Evolutionary conservation across 2,888 invertebrate genomes (phyloP).

Genomic region (Cynaeus angustus): DNA sequence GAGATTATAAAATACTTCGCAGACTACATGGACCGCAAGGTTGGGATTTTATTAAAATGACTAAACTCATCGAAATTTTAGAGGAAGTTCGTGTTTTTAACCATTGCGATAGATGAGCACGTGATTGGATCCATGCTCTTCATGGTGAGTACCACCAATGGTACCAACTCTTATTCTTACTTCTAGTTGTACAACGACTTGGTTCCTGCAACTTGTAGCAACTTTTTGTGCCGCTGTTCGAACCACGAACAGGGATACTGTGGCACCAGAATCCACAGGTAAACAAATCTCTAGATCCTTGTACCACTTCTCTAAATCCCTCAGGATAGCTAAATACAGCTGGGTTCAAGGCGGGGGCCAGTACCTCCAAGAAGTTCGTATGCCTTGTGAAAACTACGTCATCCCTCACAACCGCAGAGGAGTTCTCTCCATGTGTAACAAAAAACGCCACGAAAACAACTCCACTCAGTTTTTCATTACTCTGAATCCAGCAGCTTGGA

Average conservation of each 20-base stretch:
- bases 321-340: constrained; percentile 79
- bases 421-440: constrained; percentile 82
- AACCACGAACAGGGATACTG: constrained; percentile 71
- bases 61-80: constrained; percentile 57
- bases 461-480: constrained; percentile 82
- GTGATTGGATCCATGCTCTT: constrained; percentile 75
- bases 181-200: constrained; percentile 76
- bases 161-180: background rate
- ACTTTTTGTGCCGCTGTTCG: constrained; percentile 75
- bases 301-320: too few relatives aligned
- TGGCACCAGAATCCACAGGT: constrained; percentile 77
- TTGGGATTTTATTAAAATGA: constrained; percentile 48
- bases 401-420: constrained; percentile 80
- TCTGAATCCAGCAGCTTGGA: constrained; percentile 80
- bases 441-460: constrained; percentile 78
- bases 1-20: constrained; percentile 71
- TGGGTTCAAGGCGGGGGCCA: constrained; percentile 83
- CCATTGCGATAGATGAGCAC: constrained; percentile 71
- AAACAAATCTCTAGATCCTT: too few relatives aligned
- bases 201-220: constrained; percentile 75
- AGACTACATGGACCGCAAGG: constrained; percentile 64
- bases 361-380: constrained; percentile 68
- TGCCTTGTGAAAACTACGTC: constrained; percentile 80
- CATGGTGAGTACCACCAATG: constrained; percentile 70
- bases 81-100: constrained; percentile 76